Evolutionary conservation across 2,888 invertebrate species (phyloP).

Genomic region (Entomobrya multifasciata): DNA sequence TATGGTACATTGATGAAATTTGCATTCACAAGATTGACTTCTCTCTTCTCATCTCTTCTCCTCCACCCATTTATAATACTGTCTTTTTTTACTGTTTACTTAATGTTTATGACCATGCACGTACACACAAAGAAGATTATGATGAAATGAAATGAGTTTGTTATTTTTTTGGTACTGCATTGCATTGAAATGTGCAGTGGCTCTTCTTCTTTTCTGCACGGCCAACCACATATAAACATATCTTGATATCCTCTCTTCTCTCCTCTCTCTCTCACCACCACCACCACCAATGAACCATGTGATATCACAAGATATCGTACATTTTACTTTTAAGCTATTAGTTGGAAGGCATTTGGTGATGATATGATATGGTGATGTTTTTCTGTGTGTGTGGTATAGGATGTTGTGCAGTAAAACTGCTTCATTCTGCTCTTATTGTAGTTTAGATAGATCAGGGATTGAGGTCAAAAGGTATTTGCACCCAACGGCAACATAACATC

Average conservation of each 20-base stretch:
- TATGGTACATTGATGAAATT: background rate
- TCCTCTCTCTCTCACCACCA: background rate
- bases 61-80: background rate
- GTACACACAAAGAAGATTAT: background rate
- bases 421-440: background rate
- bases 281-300: slow-evolving; percentile 11
- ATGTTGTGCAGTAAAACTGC: background rate
- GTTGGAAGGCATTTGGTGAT: slow-evolving; percentile 3
- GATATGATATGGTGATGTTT: background rate
- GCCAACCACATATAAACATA: background rate
- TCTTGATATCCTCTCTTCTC: slow-evolving; percentile 19
- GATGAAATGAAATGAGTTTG: slow-evolving; percentile 37
- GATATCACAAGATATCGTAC: background rate
- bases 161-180: slow-evolving; percentile 22
- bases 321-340: background rate
- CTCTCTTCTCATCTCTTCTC: background rate
- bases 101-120: background rate
- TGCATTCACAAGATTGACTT: background rate
- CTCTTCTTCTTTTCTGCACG: background rate
- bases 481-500: slow-evolving; percentile 34
- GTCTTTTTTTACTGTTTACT: slow-evolving; percentile 22
- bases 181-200: slow-evolving; percentile 32
- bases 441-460: slow-evolving; percentile 63
- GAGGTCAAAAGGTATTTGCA: slow-evolving; percentile 72
- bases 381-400: background rate